Conservation (phyloP, 2,888 invertebrate species). For the Dexiosoma caninum region DNA sequence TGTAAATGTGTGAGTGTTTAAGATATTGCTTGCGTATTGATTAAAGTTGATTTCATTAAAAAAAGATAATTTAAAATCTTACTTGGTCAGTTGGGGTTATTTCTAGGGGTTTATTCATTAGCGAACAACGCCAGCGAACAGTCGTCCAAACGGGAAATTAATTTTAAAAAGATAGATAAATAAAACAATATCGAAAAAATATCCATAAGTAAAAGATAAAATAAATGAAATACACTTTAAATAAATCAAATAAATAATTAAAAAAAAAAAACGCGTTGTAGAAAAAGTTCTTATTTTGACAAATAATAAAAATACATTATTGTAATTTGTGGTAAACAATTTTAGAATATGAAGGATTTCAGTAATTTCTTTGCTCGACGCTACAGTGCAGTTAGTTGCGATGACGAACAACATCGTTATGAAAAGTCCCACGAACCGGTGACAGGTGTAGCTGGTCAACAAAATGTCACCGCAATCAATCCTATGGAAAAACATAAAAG, state of each 20-base stretch:
- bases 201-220: background rate
- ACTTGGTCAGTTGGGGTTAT: slow-evolving; percentile 69
- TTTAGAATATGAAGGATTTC: slow-evolving; percentile 81
- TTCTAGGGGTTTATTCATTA: slow-evolving; percentile 76
- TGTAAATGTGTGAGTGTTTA: slow-evolving; percentile 35
- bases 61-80: slow-evolving; percentile 65
- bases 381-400: slow-evolving; percentile 80
- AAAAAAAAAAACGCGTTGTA: background rate
- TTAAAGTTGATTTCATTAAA: slow-evolving; percentile 38
- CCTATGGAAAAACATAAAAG: slow-evolving; percentile 69
- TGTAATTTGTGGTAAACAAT: slow-evolving; percentile 27
- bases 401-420: slow-evolving; percentile 68
- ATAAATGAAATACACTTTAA: slow-evolving; percentile 7
- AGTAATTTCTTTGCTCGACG: slow-evolving; percentile 81
- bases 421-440: slow-evolving; percentile 58
- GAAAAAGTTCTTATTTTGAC: slow-evolving; percentile 2
- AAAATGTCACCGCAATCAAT: slow-evolving; percentile 23
- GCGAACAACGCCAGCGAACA: slow-evolving; percentile 76
- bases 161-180: slow-evolving; percentile 20
- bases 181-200: slow-evolving; percentile 6
- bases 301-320: background rate
- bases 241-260: background rate
- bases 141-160: slow-evolving; percentile 68
- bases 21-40: slow-evolving; percentile 52
- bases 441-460: slow-evolving; percentile 53